Evolutionary conservation across 2,797 vertebrate species (phyloP).

Genomic region (Scyliorhinus canicula): DNA sequence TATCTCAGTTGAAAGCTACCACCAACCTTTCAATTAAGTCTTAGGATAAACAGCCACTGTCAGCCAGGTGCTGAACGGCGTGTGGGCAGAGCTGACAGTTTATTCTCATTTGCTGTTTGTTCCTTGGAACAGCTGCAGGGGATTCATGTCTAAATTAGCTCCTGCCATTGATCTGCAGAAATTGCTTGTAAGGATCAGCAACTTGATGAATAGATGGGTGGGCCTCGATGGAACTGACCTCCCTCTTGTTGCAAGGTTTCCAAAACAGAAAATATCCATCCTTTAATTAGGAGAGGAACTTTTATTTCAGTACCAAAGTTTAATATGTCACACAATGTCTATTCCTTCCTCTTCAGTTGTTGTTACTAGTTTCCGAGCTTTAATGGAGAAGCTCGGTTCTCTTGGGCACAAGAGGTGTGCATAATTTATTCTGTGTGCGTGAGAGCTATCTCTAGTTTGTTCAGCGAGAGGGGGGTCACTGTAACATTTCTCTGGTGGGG

Average conservation of each 20-base stretch:
- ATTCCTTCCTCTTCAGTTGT: not conserved
- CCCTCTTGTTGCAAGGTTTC: not conserved
- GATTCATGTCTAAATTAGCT: slow-evolving; percentile 11
- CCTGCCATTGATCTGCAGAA: not conserved
- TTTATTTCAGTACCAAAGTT: not conserved
- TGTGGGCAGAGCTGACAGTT: not conserved
- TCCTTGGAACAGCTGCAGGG: slow-evolving; percentile 32
- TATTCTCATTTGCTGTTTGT: not conserved
- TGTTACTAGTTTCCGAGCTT: not conserved
- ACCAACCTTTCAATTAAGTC: slow-evolving; percentile 40
- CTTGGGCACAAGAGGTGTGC: not conserved
- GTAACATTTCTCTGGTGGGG: no score
- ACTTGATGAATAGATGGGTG: not conserved
- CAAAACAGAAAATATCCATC: not conserved
- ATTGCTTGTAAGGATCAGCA: not conserved
- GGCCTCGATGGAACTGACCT: not conserved
- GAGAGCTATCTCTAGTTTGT: no score
- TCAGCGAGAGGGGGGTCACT: not conserved
- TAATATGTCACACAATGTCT: not conserved
- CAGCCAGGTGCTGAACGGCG: slow-evolving; percentile 37
- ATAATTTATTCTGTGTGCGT: not conserved
- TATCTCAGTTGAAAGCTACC: slow-evolving; percentile 43
- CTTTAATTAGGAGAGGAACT: not conserved
- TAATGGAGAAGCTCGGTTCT: no score
- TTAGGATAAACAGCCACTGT: slow-evolving; percentile 44